Base-by-base conservation (phyloP, 2,888 invertebrate species). In the Coelinius sp. region DNA sequence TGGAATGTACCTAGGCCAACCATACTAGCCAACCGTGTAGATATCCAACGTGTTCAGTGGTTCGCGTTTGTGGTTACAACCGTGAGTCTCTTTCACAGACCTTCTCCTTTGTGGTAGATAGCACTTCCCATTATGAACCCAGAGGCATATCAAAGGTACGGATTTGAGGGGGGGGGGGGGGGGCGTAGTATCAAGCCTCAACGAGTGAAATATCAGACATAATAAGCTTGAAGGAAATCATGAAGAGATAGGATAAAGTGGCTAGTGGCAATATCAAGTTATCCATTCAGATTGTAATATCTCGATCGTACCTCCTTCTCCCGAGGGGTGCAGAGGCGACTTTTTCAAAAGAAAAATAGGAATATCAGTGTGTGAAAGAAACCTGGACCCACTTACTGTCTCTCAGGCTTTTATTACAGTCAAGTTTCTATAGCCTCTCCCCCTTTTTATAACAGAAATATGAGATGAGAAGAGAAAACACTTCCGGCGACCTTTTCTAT, bases 401-500 rank as follows among this genome's bases (percentile, higher is more conserved):
- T 5, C 52, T n/a, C 24, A 24, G 41, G 22, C 17, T 68, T 68
- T 49, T 68, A 68, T 59, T 68, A 41, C n/a, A 44, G 41, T 25
- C 20, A 25, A 56, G 44, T 56, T 56, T 38, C 44, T 56, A 31
- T 68, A 27, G 24, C 38, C 56, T 27, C 22, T 49, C 10, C n/a
- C 41, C 17, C 41, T n/a, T n/a, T n/a, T n/a, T n/a, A n/a, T n/a
- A 68, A 56, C 41, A 68, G 38, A 68, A 56, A 68, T 68, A 56
- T 56, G 44, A 68, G 56, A 56, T 22, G 27, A 27, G 53, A 41
- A 17, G 59, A 67, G 53, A 56, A 44, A 68, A 24, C 14, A 68
- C 68, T 59, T 68, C 68, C 59, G 52, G 49, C 56, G 38, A 56
- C 41, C 68, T 68, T 52, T 49, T 25, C 66, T 68, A 68, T 68